Evolutionary conservation across 2,113 vertebrate genomes (phyloP).

Genomic region (Tupaia chinensis): DNA sequence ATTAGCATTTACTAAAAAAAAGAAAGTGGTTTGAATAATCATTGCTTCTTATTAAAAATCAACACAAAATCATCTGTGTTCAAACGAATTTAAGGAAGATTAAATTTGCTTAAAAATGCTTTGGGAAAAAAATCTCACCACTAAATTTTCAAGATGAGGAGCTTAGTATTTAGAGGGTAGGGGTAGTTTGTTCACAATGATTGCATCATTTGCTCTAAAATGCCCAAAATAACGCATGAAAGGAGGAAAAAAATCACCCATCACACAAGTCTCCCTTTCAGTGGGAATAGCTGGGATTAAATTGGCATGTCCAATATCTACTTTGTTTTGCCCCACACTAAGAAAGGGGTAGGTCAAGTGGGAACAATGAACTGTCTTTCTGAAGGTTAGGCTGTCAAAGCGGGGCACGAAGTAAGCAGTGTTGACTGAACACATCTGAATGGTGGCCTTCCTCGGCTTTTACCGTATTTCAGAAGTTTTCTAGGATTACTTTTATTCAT

Average conservation of each 20-base stretch:
- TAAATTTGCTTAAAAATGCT: conserved; percentile 80
- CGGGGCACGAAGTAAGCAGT: background rate
- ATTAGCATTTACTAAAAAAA: conserved; percentile 88
- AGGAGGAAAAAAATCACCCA: conserved; percentile 30
- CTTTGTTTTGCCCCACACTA: background rate
- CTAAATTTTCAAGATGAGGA: conserved; percentile 50
- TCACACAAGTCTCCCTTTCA: conserved; percentile 60
- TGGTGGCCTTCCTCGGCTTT: background rate
- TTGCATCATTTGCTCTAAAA: conserved; percentile 65
- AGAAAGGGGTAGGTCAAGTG: background rate
- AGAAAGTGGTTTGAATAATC: conserved; percentile 81
- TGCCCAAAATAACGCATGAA: conserved; percentile 44
- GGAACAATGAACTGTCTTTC: background rate
- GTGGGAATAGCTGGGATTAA: conserved; percentile 14
- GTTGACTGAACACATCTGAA: background rate
- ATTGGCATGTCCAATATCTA: background rate
- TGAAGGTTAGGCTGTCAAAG: background rate
- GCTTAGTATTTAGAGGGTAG: conserved; percentile 59
- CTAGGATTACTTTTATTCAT: background rate
- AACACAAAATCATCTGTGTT: conserved; percentile 82
- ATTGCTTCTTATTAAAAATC: conserved; percentile 82
- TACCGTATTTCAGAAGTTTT: background rate
- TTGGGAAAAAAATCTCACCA: conserved; percentile 72
- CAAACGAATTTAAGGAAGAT: conserved; percentile 74
- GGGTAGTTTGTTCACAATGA: conserved; percentile 63